Conservation (phyloP, 2,797 vertebrate genomes). For the Diplodus sargus region DNA sequence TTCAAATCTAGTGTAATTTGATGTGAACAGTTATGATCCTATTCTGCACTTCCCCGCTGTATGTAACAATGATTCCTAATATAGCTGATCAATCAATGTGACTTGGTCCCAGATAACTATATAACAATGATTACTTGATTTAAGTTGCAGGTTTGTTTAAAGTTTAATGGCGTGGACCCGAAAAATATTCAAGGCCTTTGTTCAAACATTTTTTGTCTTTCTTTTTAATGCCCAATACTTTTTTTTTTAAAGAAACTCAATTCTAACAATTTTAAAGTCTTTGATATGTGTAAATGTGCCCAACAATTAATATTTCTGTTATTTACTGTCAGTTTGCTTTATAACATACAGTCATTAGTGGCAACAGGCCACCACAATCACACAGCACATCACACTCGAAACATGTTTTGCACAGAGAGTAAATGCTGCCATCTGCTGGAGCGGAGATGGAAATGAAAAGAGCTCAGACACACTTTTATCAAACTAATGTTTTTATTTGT, state of each 20-base stretch:
- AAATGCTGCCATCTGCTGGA: slow-evolving; percentile 71
- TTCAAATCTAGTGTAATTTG: no score
- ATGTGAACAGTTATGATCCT: no score
- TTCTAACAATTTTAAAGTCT: background rate
- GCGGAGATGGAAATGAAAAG: background rate
- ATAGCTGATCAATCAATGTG: no score
- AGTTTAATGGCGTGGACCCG: no score
- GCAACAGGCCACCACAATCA: background rate
- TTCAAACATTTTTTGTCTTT: background rate
- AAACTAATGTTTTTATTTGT: slow-evolving; percentile 72
- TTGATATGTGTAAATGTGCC: background rate
- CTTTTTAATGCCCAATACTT: background rate
- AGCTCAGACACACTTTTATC: slow-evolving; percentile 42
- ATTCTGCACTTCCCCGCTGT: no score
- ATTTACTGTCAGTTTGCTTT: background rate
- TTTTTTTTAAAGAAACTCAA: background rate
- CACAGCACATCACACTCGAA: background rate
- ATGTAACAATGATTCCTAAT: no score
- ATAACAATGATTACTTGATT: no score
- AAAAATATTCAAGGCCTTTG: no score
- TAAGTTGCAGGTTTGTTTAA: no score
- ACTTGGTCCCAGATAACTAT: background rate
- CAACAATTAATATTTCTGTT: background rate
- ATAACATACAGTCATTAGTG: background rate
- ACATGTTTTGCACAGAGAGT: background rate